Evolutionary conservation across 2,888 invertebrate species (phyloP).

Genomic region (Amphipoea oculea): DNA sequence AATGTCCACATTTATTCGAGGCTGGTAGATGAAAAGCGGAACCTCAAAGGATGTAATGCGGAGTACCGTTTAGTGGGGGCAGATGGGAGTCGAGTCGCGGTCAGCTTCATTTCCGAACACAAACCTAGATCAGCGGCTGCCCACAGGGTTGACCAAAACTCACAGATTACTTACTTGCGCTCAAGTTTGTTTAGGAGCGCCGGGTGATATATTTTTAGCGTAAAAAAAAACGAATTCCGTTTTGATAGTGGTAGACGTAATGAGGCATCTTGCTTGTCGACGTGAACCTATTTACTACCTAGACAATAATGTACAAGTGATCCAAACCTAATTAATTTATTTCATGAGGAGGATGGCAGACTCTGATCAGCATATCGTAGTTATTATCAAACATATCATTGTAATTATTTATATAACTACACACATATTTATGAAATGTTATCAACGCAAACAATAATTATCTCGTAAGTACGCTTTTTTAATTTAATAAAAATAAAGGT

Average conservation of each 20-base stretch:
- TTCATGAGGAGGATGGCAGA: neutral
- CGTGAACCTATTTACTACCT: neutral
- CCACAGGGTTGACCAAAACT: constrained; percentile 58
- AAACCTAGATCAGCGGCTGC: constrained; percentile 61
- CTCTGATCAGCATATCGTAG: neutral
- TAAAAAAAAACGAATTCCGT: neutral
- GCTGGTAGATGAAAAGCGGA: constrained; percentile 64
- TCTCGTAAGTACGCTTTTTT: neutral
- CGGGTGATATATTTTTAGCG: neutral
- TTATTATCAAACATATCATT: neutral
- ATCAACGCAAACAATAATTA: neutral
- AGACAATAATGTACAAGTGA: neutral
- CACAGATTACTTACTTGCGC: constrained; percentile 42
- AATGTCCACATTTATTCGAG: constrained; percentile 69
- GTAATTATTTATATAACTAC: neutral
- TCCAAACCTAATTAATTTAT: no score
- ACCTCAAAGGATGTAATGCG: constrained; percentile 75
- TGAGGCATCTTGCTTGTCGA: neutral
- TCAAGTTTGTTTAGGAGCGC: constrained; percentile 41
- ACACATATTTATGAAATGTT: neutral
- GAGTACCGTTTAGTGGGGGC: constrained; percentile 66
- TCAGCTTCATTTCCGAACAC: constrained; percentile 71
- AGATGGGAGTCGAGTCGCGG: constrained; percentile 65
- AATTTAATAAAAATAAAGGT: neutral
- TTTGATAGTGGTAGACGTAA: neutral